These are phyloP conservation scores for Prunella strophiata DNA, from an alignment of 2,797 vertebrate genomes.

Conservation along the genomic window DNA sequence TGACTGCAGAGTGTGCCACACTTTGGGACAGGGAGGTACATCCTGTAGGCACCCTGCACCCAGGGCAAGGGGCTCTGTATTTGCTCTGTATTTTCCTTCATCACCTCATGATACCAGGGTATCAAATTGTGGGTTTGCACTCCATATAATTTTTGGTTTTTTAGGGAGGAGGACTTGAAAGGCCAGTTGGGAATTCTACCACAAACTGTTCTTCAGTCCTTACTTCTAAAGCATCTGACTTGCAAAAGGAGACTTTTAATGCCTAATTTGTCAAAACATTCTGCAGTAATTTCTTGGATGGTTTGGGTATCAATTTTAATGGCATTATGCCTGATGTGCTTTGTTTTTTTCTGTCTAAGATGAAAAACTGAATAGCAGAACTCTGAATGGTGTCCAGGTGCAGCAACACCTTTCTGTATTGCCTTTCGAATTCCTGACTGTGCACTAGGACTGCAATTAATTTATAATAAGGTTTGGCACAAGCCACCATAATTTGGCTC, in stretches of 20 bases:
- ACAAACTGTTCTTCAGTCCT: not conserved
- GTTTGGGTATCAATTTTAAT: conserved; percentile 18
- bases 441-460: conserved; percentile 52
- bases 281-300: not conserved
- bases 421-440: conserved; percentile 45
- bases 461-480: conserved; percentile 62
- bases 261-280: not conserved
- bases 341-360: conserved; percentile 15
- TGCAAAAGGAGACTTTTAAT: not conserved
- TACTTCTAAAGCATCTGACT: not conserved
- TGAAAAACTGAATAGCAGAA: not conserved
- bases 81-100: not conserved
- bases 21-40: not conserved
- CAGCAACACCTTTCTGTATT: conserved; percentile 59
- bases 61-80: not conserved
- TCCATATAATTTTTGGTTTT: rapidly evolving
- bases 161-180: not conserved
- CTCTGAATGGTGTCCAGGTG: conserved; percentile 64
- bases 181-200: not conserved
- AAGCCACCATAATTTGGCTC: conserved; percentile 47
- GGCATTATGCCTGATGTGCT: not conserved
- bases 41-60: not conserved
- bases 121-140: not conserved
- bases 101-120: no score
- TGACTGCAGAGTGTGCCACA: not conserved